phyloP scores from a whole-genome alignment of 1,140 invertebrate species.

The Globodera rostochiensis region DNA sequence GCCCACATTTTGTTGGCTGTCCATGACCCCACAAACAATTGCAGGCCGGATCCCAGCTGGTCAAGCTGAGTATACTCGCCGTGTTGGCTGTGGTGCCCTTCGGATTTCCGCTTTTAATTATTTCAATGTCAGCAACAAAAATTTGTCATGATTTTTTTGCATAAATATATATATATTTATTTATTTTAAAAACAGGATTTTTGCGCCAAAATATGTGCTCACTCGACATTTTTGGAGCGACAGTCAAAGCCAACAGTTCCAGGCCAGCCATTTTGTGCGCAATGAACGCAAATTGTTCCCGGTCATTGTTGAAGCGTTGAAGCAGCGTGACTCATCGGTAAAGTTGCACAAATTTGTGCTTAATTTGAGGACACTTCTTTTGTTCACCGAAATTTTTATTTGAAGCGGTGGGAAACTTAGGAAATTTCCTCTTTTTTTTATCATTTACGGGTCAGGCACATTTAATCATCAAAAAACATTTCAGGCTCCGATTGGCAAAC shows the following conservation, averaged over 20 bases:
- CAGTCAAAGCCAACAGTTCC: not conserved
- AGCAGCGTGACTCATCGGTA: not conserved
- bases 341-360: not conserved
- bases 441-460: too few relatives aligned
- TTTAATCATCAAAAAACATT: not conserved
- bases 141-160: too few relatives aligned
- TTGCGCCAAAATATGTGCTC: not conserved
- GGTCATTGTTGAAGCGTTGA: not conserved
- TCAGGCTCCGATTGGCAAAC: not conserved
- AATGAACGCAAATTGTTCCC: not conserved
- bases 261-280: not conserved
- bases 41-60: not conserved
- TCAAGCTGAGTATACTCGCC: not conserved
- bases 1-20: too few relatives aligned
- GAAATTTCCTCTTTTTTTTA: too few relatives aligned
- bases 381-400: too few relatives aligned
- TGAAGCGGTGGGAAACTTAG: too few relatives aligned
- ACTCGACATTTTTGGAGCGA: not conserved
- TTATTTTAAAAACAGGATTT: not conserved
- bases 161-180: not conserved
- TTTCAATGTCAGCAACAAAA: not conserved
- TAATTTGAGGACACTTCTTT: too few relatives aligned
- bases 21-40: not conserved
- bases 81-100: not conserved
- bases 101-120: not conserved